Base-by-base conservation (phyloP, 2,113 vertebrate species). In the Hepsetus odoe region DNA sequence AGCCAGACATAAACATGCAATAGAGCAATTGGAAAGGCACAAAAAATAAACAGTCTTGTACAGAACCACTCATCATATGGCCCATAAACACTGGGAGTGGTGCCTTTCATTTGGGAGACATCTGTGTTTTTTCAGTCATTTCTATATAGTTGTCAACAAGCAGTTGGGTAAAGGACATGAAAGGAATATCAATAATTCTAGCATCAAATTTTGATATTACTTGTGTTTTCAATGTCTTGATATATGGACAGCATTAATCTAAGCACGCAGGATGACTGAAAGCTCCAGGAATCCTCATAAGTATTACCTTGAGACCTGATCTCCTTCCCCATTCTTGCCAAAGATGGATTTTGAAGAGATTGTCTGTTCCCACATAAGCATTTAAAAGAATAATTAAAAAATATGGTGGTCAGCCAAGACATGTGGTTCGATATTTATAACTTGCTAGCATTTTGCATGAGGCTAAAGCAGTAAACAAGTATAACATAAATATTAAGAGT, bases 11-110 rank as follows among this genome's bases (percentile, higher is more conserved):
- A 72, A 72, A 53, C 46, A 64, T 35, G 56, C 14, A 53, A 24
- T 28, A 69, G 44, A n/a, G 53, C 35, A 69, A 44, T 30, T 20
- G 56, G 0, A 22, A 49, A 38, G 22, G 11, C 30, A 28, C 40
- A 24, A 53, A 44, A 69, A 83, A 80, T 38, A 83, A 83, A 74
- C 74, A 83, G 38, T 4, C 33, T 8, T 80, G 56, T 40, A 46
- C 69, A 35, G 49, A 77, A 72, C 65, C 69, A 80, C 58, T 80
- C 74, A 71, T 76, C n/a, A 77, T 67, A 77, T 32, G 51, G 59
- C 59, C 42, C 70, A 69, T 73, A 80, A 83, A 83, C 74, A 73
- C 59, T 67, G 40, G 42, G 44, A 51, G 46, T 58, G 42, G 35
- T 30, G 55, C 22, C 18, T 64, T 74, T 80, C 55, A 64, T 77